Percentiles rank a stretch among this genome's conserved stretches.
Conservation (phyloP, 2,797 vertebrate genomes). For the Tangara arthus region DNA sequence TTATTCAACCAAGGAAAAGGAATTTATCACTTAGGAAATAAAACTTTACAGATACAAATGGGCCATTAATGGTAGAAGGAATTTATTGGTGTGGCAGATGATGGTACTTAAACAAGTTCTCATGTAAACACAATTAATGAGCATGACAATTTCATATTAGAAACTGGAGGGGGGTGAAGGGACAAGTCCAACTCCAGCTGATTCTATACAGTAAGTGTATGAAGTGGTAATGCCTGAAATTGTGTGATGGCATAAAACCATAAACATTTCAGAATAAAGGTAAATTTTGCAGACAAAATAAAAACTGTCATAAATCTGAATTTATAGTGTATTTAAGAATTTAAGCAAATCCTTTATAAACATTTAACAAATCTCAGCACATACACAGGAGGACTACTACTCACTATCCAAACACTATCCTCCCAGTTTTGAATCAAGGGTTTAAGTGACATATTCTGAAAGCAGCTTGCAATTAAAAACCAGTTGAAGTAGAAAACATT, state of each 20-base stretch:
- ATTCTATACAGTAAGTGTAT: neutral
- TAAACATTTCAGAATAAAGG: neutral
- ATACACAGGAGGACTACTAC: neutral
- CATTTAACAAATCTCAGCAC: neutral
- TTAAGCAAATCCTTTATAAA: neutral
- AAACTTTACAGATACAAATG: neutral
- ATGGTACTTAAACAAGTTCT: neutral
- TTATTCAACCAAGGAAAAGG: neutral
- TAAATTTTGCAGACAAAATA: neutral
- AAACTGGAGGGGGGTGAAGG: neutral
- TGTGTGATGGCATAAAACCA: neutral
- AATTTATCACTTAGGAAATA: neutral
- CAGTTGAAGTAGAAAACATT: constrained; percentile 27
- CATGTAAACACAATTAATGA: neutral
- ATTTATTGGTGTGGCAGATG: neutral
- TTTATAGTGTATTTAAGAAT: neutral
- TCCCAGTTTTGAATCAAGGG: neutral
- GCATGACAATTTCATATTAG: neutral
- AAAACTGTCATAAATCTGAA: neutral
- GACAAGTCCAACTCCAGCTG: neutral
- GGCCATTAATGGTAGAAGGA: neutral
- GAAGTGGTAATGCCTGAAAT: neutral
- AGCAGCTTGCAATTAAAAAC: constrained; percentile 21
- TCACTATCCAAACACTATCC: neutral
- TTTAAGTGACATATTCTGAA: constrained; percentile 15